These are phyloP conservation scores for Neostethus bicornis DNA, from an alignment of 2,797 vertebrate genomes.

Conservation along the genomic window DNA sequence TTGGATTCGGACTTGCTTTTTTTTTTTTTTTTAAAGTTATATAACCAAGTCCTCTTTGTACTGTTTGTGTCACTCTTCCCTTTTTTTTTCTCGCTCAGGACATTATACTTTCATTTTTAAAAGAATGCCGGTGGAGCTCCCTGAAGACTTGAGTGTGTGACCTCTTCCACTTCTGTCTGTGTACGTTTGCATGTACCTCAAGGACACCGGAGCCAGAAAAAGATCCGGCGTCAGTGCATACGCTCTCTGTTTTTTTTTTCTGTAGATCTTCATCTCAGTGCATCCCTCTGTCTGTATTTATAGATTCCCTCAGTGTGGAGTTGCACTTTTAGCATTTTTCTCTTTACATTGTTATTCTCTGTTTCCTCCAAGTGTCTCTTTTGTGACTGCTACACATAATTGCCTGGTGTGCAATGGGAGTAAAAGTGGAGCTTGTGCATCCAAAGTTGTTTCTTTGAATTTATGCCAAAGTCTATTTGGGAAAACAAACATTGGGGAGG, in stretches of 20 bases:
- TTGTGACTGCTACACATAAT: conserved; percentile 32
- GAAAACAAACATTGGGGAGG: conserved; percentile 34
- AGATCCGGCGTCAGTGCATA: conserved; percentile 13
- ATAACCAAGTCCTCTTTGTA: conserved; percentile 35
- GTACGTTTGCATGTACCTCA: conserved; percentile 8
- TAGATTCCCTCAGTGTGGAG: conserved; percentile 34
- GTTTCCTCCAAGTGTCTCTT: conserved; percentile 32
- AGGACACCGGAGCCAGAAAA: conserved; percentile 15
- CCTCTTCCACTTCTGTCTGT: conserved; percentile 19
- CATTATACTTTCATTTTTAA: conserved; percentile 38
- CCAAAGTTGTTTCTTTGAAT: conserved; percentile 55
- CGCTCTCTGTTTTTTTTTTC: not conserved
- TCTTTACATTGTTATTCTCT: conserved; percentile 43
- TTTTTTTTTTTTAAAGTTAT: too few relatives aligned
- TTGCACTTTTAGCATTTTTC: conserved; percentile 37
- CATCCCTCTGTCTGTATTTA: conserved; percentile 32
- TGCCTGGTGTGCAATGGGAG: conserved; percentile 37
- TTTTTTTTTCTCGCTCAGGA: conserved; percentile 10
- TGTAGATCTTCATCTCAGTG: conserved; percentile 2
- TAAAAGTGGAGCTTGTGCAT: conserved; percentile 41
- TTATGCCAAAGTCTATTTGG: conserved; percentile 39
- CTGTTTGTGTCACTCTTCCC: conserved; percentile 17
- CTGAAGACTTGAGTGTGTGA: conserved; percentile 21
- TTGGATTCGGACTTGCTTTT: conserved; percentile 40
- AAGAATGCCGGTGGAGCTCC: conserved; percentile 25